Evolutionary conservation across 2,113 vertebrate genomes (phyloP).

Genomic region (Pterophyllum scalare): DNA sequence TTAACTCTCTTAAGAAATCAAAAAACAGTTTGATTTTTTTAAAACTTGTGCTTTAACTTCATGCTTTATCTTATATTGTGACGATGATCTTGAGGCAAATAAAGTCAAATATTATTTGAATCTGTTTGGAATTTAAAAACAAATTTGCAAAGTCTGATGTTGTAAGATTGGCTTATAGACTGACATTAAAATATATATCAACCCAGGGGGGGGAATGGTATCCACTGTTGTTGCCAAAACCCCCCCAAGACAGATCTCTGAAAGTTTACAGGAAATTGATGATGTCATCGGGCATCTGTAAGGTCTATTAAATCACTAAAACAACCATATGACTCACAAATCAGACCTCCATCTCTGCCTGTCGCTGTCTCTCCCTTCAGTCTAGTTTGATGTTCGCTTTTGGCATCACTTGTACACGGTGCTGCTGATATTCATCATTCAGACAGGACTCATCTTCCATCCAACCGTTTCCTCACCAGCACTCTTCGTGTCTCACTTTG

Average conservation of each 20-base stretch:
- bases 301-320: constrained; percentile 70
- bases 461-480: constrained; percentile 16
- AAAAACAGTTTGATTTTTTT: not conserved
- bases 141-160: too few species aligned
- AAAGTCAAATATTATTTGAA: not conserved
- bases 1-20: not conserved
- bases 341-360: not conserved
- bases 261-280: not conserved
- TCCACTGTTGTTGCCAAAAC: not conserved
- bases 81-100: not conserved
- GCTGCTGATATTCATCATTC: constrained; percentile 18
- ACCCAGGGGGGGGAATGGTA: too few species aligned
- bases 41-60: not conserved
- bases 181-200: too few species aligned
- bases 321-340: constrained; percentile 72
- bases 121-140: not conserved
- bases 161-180: too few species aligned
- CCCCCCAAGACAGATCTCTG: not conserved
- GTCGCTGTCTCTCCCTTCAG: not conserved
- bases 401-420: constrained; percentile 9
- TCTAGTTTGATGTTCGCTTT: constrained; percentile 23
- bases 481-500: not conserved
- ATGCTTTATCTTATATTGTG: not conserved
- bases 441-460: not conserved
- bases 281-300: constrained; percentile 25